These are phyloP conservation scores for Mongoloraphidia duomilia DNA, from an alignment of 2,888 invertebrate species.

Conservation along the genomic window DNA sequence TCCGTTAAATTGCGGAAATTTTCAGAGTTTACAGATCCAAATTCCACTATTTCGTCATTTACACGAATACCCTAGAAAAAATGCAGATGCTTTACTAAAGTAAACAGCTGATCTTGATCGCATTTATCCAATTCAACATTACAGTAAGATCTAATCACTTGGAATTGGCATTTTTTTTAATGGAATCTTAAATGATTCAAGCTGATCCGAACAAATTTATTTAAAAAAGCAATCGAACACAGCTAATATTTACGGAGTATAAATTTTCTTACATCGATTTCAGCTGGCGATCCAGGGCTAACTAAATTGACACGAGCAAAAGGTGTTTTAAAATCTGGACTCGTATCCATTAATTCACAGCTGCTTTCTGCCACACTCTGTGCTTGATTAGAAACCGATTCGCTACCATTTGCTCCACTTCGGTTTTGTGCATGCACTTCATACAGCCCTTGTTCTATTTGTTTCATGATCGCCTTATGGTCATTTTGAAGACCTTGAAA, in stretches of 20 bases:
- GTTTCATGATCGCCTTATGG: constrained; percentile 65
- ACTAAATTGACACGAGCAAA: constrained; percentile 63
- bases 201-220: no score
- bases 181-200: no score
- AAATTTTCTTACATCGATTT: constrained; percentile 45
- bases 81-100: no score
- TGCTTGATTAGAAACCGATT: not conserved
- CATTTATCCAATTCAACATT: no score
- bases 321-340: constrained; percentile 21
- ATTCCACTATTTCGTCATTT: constrained; percentile 57
- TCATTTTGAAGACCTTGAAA: constrained; percentile 73
- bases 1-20: constrained; percentile 58
- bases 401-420: not conserved
- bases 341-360: not conserved
- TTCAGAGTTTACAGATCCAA: constrained; percentile 56
- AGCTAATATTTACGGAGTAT: no score
- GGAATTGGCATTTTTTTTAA: no score
- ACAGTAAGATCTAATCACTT: no score
- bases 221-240: no score
- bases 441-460: constrained; percentile 65
- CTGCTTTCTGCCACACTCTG: constrained; percentile 2
- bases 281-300: constrained; percentile 67
- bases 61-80: constrained; percentile 49
- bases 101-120: no score
- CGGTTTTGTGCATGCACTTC: constrained; percentile 38